Conservation (phyloP, 2,888 invertebrate genomes). For the Tachina fera region DNA sequence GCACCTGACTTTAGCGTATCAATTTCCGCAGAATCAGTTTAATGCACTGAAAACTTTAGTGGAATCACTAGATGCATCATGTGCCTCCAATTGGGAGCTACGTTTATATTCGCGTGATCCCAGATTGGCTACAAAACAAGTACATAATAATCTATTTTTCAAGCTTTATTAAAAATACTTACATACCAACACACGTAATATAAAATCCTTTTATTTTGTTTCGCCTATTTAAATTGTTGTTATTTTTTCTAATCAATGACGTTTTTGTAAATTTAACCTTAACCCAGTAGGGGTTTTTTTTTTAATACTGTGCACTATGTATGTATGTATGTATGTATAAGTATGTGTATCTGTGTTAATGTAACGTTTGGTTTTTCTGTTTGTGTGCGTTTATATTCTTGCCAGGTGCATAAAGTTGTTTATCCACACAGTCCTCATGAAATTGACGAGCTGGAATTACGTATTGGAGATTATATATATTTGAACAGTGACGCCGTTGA, state of each 20-base stretch:
- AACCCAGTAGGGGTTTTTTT: conserved; percentile 47
- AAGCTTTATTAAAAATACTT: conserved; percentile 23
- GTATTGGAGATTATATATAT: conserved; percentile 94
- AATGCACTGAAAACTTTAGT: conserved; percentile 89
- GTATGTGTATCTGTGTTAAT: conserved; percentile 33
- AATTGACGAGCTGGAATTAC: conserved; percentile 92
- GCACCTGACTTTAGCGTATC: conserved; percentile 94
- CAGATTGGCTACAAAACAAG: conserved; percentile 88
- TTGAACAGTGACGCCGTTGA: conserved; percentile 89
- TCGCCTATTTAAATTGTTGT: conserved; percentile 24
- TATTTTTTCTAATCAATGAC: conserved; percentile 42
- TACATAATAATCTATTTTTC: conserved; percentile 74
- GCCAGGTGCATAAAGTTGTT: conserved; percentile 89
- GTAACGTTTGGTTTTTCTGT: conserved; percentile 32
- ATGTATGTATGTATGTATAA: neutral
- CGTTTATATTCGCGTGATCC: conserved; percentile 93
- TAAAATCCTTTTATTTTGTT: conserved; percentile 28
- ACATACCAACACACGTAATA: neutral
- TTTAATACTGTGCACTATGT: neutral
- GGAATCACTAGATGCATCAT: conserved; percentile 87
- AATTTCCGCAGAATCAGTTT: conserved; percentile 90
- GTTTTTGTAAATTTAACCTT: conserved; percentile 52
- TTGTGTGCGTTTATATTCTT: neutral
- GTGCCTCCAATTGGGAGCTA: conserved; percentile 91
- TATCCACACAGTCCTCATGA: conserved; percentile 90